Base-by-base conservation (phyloP, 2,888 invertebrate species). In the Cantharis nigra region DNA sequence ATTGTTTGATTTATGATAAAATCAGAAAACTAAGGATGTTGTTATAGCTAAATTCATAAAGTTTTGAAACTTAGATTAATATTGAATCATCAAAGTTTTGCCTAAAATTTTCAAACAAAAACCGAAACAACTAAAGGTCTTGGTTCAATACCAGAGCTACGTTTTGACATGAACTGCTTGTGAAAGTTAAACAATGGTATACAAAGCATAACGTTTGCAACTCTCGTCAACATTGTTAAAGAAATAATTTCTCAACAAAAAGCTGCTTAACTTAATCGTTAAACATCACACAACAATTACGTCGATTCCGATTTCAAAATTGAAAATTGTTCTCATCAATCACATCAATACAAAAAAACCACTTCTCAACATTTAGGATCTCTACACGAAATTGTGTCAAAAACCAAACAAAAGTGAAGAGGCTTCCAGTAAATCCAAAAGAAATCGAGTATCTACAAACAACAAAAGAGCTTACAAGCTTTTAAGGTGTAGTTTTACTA, bases 131-230 rank as follows among this genome's bases (percentile, higher is more conserved):
- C 75, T 69, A 28, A 33, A 49, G 65, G 70, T 23, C 20, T 18
- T 63, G 62, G 65, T 33, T 71, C 75, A 65, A 75, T 75, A 75
- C 75, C 70, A 71, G 49, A 62, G 75, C 23, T 70, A 75, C 71
- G 74, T 77, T 77, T 77, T 77, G 77, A 74, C 77, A 71, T 71
- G 77, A 77, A 77, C 73, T 71, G 73, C 74, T 74, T 33, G 77
- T 70, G 74, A 77, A 77, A 77, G 74, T 77, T 74, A 65, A 74
- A 77, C 74, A 77, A 77, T 77, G 69, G 70, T 33, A 23, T 74
- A 77, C 74, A 77, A 77, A 71, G 74, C 77, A 71, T 63, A 77
- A 70, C 49, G 72, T 71, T 74, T 62, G 71, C 14, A 74, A 64
- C 65, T 72, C 76, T 69, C 73, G 72, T 70, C 73, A 33, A 70